Evolutionary conservation across 2,113 vertebrate species (phyloP).

Genomic region (Brachyistius frenatus): DNA sequence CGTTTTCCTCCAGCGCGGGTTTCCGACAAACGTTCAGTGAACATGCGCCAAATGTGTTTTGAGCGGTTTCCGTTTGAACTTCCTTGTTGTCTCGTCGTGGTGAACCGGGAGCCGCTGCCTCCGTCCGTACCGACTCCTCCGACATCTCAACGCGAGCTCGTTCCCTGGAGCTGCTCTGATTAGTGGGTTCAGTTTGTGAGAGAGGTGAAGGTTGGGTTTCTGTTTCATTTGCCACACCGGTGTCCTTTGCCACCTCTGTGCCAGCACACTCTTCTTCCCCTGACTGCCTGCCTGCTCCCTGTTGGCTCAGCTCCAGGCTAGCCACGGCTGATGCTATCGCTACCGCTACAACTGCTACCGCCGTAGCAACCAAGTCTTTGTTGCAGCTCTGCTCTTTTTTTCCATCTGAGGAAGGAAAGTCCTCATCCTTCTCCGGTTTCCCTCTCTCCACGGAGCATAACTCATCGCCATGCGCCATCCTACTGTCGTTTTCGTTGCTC

Average conservation of each 20-base stretch:
- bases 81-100: not conserved
- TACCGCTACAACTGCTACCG: conserved; percentile 61
- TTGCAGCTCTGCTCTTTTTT: not conserved
- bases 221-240: not conserved
- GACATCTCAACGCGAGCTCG: no score
- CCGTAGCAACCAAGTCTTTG: conserved; percentile 42
- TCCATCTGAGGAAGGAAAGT: no score
- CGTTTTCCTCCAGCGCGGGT: not conserved
- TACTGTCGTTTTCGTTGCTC: not conserved
- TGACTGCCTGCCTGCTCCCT: conserved; percentile 10
- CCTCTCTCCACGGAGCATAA: not conserved
- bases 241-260: not conserved
- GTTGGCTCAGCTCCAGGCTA: conserved; percentile 51
- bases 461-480: not conserved
- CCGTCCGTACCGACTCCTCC: no score
- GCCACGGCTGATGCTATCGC: conserved; percentile 65
- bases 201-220: no score
- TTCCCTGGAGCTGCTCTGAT: not conserved
- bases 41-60: no score
- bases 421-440: not conserved
- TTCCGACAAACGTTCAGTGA: no score
- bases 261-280: not conserved
- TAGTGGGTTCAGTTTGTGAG: not conserved
- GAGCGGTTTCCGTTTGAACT: no score
- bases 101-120: not conserved